A percentile compares a stretch with the other conserved stretches of the same genome.
Conservation (phyloP, 2,888 invertebrate species). For the Boloria euphrosyne region DNA sequence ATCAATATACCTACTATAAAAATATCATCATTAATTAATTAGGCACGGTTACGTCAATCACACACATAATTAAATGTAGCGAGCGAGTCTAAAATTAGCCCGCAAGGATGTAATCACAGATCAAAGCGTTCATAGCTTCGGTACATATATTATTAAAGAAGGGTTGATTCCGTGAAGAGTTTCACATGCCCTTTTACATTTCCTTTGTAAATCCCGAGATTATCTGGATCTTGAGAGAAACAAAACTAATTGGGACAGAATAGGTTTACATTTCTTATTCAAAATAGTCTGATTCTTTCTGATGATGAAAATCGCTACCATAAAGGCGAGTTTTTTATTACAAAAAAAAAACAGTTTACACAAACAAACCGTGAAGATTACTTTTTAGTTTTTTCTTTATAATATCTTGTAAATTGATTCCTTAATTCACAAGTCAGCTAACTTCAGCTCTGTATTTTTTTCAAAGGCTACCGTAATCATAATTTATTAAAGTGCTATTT, state of each 20-base stretch:
- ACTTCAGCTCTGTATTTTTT: no score
- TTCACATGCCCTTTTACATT: slow-evolving; percentile 17
- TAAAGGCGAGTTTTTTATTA: neutral
- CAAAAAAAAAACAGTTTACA: no score
- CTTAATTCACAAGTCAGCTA: no score
- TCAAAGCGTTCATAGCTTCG: slow-evolving; percentile 17
- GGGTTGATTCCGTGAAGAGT: slow-evolving; percentile 24
- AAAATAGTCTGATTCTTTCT: neutral
- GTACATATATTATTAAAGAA: slow-evolving; percentile 28
- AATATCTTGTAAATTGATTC: no score
- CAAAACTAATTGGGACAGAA: slow-evolving; percentile 21
- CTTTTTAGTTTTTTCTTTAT: no score
- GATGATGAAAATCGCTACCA: neutral
- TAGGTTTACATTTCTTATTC: slow-evolving; percentile 19
- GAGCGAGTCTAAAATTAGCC: slow-evolving; percentile 5
- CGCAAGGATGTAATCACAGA: slow-evolving; percentile 19
- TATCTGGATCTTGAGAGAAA: slow-evolving; percentile 10
- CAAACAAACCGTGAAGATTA: no score
- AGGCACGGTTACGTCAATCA: neutral
- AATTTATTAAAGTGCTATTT: no score
- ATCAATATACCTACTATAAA: no score
- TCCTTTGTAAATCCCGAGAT: slow-evolving; percentile 25
- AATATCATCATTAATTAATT: no score
- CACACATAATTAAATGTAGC: slow-evolving; percentile 9
- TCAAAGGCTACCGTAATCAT: no score